Base-by-base conservation (phyloP, 1,140 invertebrate genomes). In the Propsilocerus akamusi region DNA sequence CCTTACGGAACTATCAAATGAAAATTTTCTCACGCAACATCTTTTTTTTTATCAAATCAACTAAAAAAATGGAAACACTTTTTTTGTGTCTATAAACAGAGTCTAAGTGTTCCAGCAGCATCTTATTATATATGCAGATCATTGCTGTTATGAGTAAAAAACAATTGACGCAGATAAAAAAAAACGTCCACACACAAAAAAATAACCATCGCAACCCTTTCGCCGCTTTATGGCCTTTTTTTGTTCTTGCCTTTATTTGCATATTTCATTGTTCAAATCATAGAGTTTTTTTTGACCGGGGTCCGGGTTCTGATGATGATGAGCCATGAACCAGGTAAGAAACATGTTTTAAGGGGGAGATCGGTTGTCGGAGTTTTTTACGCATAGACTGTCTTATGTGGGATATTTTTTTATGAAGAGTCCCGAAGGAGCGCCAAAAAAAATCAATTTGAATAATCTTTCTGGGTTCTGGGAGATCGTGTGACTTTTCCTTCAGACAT, bases 141-240 rank as follows among this genome's bases (percentile, higher is more conserved):
- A n/a, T n/a, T n/a, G n/a, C n/a, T n/a, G n/a, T n/a, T n/a, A n/a
- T n/a, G n/a, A n/a, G n/a, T n/a, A 41, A 37, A 37, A 41, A 41
- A 41, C 17, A 41, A 41, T 41, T 20, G 22, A 20, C 22, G 22
- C 17, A 41, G 34, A 41, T 17, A 30, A 7, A 30, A 41, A 41
- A 41, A 41, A 41, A 41, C 14, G 34, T 41, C 34, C 34, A 41
- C 34, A 41, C 34, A 41, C 14, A 41, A 41, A 41, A 41, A 41
- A 41, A 14, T 41, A 41, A 41, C 34, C 34, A n/a, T n/a, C n/a
- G n/a, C n/a, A n/a, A n/a, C n/a, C n/a, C n/a, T n/a, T n/a, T n/a
- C n/a, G n/a, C n/a, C n/a, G n/a, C n/a, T n/a, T n/a, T n/a, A n/a
- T n/a, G n/a, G n/a, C n/a, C 32, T 17, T 41, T 41, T 41, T 41